phyloP scores from a whole-genome alignment of 2,797 vertebrate species.

The Passerculus sandwichensis region DNA sequence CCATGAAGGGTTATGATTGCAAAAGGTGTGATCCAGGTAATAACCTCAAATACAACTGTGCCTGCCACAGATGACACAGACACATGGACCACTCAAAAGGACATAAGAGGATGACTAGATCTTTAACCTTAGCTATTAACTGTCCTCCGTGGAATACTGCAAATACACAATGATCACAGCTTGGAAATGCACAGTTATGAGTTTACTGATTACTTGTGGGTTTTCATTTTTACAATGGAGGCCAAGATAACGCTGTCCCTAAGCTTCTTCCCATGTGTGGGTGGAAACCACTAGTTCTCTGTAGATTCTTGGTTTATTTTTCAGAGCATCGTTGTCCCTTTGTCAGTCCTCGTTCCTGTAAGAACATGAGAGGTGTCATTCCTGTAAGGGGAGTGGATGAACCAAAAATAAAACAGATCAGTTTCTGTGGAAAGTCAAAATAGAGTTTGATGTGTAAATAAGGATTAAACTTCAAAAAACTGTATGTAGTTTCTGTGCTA shows the following conservation, averaged over 20 bases:
- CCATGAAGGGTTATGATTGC: background rate
- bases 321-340: background rate
- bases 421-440: background rate
- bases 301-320: conserved; percentile 10
- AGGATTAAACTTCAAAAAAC: background rate
- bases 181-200: background rate
- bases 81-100: background rate
- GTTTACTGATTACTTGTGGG: background rate
- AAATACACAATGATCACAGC: background rate
- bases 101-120: background rate
- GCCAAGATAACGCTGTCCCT: background rate
- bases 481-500: background rate
- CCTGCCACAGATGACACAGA: background rate
- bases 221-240: conserved; percentile 1
- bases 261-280: conserved; percentile 20
- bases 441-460: background rate
- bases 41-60: background rate
- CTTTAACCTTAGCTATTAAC: background rate
- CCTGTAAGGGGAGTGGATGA: background rate
- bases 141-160: background rate
- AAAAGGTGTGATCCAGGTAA: background rate
- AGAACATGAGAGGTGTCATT: background rate
- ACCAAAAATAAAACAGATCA: background rate
- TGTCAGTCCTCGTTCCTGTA: background rate
- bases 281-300: conserved; percentile 23